Evolutionary conservation across 2,113 vertebrate genomes (phyloP), one percentile per base, ranked within the genome.

Genomic region (Protobothrops mucrosquamatus): DNA sequence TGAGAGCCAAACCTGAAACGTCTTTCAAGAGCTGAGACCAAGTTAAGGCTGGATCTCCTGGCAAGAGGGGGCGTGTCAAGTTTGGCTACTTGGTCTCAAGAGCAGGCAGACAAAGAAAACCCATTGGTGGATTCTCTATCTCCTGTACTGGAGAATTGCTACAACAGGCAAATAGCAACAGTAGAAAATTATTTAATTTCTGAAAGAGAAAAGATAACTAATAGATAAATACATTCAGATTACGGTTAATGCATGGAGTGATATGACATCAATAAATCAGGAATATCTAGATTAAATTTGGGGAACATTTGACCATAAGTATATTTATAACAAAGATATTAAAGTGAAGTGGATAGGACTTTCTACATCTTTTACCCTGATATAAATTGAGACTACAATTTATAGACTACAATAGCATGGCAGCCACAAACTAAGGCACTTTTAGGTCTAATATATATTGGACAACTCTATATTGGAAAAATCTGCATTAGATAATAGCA

Each of bases 231-330:
- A 64, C 34, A 87, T 56, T 89, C 61, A 46, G 57, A 86, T 51
- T 64, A 86, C 6, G 6, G 20, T 74, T 90, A 54, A 48, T 56
- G 22, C 26, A 81, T 26, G 20, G 54, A 54, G 55, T 8, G 48
- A 89, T 29, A 54, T 59, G 55, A 94, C 15, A 94, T 18, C 57
- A 95, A 86, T 64, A 94, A 57, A 91, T 89, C 74, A 1, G 55
- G 18, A 86, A 91, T 15, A 43, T 64, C 1, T 1, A 0, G 11
- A 24, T 18, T 89, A 59, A 89, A 85, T 26, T 5, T 85, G 46
- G 54, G 57, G 87, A 94, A 90, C 39, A 89, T 23, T 29, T 81
- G 87, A 26, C 18, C 22, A 52, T 81, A 59, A 85, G 15, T 55
- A 12, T 22, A 89, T 24, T 18, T 54, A 51, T 86, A 43, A 1